Percentiles rank a stretch among this genome's conserved stretches.
Conservation (phyloP, 1,140 invertebrate genomes). For the Drosophila kanapiae region DNA sequence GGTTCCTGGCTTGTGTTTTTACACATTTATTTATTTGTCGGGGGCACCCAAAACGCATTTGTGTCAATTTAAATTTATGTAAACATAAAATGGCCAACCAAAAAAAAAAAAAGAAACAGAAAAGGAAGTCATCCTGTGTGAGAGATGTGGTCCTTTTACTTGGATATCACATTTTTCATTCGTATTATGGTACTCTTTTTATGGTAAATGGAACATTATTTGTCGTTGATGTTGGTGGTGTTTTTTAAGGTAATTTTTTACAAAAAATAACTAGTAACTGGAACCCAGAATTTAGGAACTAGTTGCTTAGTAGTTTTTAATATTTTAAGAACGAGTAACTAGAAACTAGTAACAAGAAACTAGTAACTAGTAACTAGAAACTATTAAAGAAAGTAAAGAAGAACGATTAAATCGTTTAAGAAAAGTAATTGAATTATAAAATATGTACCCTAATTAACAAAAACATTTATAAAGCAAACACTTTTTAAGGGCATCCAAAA, state of each 20-base stretch:
- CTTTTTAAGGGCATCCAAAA: slow-evolving; percentile 17
- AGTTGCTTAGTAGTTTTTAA: too few species aligned
- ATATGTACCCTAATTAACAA: background rate
- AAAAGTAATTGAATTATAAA: background rate
- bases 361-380: background rate
- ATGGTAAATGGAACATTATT: background rate
- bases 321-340: too few species aligned
- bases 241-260: background rate
- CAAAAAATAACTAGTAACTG: too few species aligned
- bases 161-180: slow-evolving; percentile 65
- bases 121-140: slow-evolving; percentile 30
- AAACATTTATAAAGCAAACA: background rate
- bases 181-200: slow-evolving; percentile 26
- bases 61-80: slow-evolving; percentile 83
- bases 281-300: too few species aligned
- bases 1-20: slow-evolving; percentile 27
- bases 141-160: slow-evolving; percentile 45
- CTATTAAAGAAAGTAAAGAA: background rate
- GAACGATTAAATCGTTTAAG: background rate
- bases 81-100: slow-evolving; percentile 70
- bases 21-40: slow-evolving; percentile 27
- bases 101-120: slow-evolving; percentile 10
- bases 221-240: background rate
- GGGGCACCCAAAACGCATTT: slow-evolving; percentile 60
- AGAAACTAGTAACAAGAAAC: background rate